Percentiles rank a stretch among this genome's conserved stretches.
Conservation (phyloP, 2,888 invertebrate species). For the Abrostola triplasia region DNA sequence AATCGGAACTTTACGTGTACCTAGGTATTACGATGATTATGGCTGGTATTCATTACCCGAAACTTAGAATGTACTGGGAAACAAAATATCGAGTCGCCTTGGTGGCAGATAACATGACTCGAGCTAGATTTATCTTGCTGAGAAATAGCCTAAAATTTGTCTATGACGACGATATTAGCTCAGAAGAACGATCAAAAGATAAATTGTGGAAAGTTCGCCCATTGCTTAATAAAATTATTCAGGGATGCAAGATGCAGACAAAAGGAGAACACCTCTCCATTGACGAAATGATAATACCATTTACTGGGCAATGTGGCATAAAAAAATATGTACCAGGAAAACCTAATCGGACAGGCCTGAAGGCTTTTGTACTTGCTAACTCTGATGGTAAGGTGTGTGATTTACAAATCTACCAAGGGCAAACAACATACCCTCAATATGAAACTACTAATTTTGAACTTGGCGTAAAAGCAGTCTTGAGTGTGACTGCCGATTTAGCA, state of each 20-base stretch:
- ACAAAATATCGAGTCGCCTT: constrained; percentile 15
- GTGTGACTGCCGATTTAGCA: background rate
- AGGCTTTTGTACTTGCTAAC: constrained; percentile 7
- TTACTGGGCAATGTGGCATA: constrained; percentile 5
- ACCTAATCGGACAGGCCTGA: constrained; percentile 10
- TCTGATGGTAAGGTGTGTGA: constrained; percentile 6
- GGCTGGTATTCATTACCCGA: constrained; percentile 7
- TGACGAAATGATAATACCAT: constrained; percentile 14
- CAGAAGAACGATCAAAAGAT: background rate
- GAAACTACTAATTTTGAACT: constrained; percentile 1
- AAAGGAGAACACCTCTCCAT: constrained; percentile 7
- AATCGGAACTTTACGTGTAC: constrained; percentile 9
- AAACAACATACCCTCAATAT: constrained; percentile 2
- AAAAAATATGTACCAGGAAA: constrained; percentile 6
- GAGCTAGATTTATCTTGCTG: constrained; percentile 18
- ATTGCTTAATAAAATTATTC: constrained; percentile 10
- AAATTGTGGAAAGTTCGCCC: constrained; percentile 26
- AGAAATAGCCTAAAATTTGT: constrained; percentile 19
- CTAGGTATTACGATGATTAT: constrained; percentile 13
- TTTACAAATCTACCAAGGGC: constrained; percentile 5
- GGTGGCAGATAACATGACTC: constrained; percentile 17
- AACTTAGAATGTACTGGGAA: constrained; percentile 22
- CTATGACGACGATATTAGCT: constrained; percentile 16
- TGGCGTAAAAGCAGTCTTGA: background rate
- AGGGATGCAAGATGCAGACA: constrained; percentile 9